Conservation (phyloP, 30 jellyfish, hydroid and myxozoan species). For the Aurelia sp. region DNA sequence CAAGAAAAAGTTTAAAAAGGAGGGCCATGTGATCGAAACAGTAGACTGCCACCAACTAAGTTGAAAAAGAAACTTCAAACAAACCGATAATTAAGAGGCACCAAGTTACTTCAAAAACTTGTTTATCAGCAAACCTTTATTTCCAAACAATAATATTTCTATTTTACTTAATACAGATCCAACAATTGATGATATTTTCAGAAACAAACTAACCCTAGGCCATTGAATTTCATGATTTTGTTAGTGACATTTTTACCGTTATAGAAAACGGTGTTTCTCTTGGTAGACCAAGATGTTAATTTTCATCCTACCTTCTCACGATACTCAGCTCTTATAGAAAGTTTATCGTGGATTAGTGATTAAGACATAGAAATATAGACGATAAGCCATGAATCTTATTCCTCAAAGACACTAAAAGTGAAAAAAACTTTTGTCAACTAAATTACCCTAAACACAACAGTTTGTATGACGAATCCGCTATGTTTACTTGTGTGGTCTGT, state of each 20-base stretch:
- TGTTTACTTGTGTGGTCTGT: slow-evolving; percentile 36
- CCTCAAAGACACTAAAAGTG: slow-evolving; percentile 22
- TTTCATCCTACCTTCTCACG: slow-evolving; percentile 35
- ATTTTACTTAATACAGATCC: too few relatives aligned
- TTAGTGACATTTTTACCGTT: not conserved
- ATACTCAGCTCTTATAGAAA: slow-evolving; percentile 6
- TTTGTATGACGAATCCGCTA: slow-evolving; percentile 4
- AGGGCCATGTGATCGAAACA: too few relatives aligned
- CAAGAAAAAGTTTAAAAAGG: too few relatives aligned
- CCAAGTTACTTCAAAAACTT: too few relatives aligned
- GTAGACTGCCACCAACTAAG: too few relatives aligned
- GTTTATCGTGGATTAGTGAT: slow-evolving; percentile 16
- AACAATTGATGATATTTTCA: too few relatives aligned
- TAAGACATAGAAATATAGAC: slow-evolving; percentile 12
- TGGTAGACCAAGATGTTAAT: not conserved
- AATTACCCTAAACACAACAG: slow-evolving; percentile 5
- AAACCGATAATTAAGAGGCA: too few relatives aligned
- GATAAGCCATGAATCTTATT: slow-evolving; percentile 20
- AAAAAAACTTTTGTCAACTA: slow-evolving; percentile 1
- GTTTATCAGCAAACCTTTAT: too few relatives aligned
- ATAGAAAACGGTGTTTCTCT: slow-evolving; percentile 26
- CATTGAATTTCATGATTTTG: too few relatives aligned
- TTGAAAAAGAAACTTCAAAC: too few relatives aligned
- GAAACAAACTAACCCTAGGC: too few relatives aligned
- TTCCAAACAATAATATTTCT: too few relatives aligned